Conservation (phyloP, 2,888 invertebrate species). For the Chironomus riparius region DNA sequence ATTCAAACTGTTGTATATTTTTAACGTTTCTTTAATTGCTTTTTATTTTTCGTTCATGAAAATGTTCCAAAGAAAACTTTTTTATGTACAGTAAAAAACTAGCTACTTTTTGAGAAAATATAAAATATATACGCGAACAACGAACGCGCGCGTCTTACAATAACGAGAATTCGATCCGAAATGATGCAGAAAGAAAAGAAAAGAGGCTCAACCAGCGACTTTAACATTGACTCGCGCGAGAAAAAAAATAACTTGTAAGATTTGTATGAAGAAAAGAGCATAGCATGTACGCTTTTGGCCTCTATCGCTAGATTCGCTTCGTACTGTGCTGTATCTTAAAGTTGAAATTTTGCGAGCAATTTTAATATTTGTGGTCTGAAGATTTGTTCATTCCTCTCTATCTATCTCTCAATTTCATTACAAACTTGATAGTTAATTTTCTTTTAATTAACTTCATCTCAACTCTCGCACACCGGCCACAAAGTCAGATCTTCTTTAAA, state of each 20-base stretch:
- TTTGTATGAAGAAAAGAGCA: neutral
- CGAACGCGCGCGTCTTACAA: neutral
- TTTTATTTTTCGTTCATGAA: neutral
- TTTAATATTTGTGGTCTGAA: neutral
- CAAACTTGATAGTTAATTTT: too few relatives aligned
- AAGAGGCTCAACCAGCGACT: neutral
- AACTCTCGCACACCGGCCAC: neutral
- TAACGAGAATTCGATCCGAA: constrained; percentile 25
- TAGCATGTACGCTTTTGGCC: neutral
- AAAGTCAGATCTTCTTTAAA: too few relatives aligned
- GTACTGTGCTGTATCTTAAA: neutral
- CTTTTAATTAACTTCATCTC: too few relatives aligned
- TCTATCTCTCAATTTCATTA: neutral
- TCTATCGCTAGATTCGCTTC: neutral
- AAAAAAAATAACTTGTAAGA: neutral
- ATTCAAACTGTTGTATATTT: too few relatives aligned
- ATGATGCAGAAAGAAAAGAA: constrained; percentile 23
- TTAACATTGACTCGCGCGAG: neutral
- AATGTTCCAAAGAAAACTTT: neutral
- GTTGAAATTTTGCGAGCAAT: neutral
- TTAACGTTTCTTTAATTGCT: neutral
- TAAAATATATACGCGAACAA: neutral
- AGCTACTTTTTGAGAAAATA: neutral
- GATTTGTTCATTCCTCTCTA: neutral
- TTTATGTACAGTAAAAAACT: neutral